Percentiles rank a stretch among this genome's conserved stretches.
Evolutionary conservation across 2,113 vertebrate genomes (phyloP).

Genomic region (Thunnus maccoyii): DNA sequence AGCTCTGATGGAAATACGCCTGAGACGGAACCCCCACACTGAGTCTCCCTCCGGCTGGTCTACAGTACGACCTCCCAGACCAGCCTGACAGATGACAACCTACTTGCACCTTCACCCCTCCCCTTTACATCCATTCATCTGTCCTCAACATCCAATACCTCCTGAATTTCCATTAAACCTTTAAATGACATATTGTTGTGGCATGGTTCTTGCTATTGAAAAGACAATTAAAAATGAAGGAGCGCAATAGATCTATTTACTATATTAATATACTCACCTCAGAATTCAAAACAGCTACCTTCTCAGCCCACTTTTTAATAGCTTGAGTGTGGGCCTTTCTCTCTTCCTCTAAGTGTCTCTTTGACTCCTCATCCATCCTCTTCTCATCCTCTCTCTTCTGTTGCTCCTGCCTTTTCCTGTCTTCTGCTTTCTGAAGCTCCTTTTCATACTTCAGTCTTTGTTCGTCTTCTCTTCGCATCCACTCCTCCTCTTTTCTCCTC

Average conservation of each 20-base stretch:
- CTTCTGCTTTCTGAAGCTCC: slow-evolving; percentile 25
- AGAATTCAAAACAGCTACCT: slow-evolving; percentile 38
- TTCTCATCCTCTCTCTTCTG: slow-evolving; percentile 29
- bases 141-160: no score
- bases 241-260: slow-evolving; percentile 12
- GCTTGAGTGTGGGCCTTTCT: slow-evolving; percentile 30
- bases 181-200: no score
- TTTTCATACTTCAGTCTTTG: slow-evolving; percentile 36
- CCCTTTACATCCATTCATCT: no score
- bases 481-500: slow-evolving; percentile 32
- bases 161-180: no score
- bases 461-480: slow-evolving; percentile 27
- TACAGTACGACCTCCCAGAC: no score
- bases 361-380: slow-evolving; percentile 15
- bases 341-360: slow-evolving; percentile 33
- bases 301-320: slow-evolving; percentile 41
- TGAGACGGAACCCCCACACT: no score
- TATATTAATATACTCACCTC: slow-evolving; percentile 49
- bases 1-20: no score
- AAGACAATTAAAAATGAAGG: slow-evolving; percentile 17
- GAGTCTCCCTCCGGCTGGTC: no score
- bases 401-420: slow-evolving; percentile 33
- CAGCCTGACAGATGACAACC: no score
- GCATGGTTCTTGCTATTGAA: no score
- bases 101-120: no score